Conservation (phyloP, 2,113 vertebrate genomes). For the Paracanthobrama guichenoti region DNA sequence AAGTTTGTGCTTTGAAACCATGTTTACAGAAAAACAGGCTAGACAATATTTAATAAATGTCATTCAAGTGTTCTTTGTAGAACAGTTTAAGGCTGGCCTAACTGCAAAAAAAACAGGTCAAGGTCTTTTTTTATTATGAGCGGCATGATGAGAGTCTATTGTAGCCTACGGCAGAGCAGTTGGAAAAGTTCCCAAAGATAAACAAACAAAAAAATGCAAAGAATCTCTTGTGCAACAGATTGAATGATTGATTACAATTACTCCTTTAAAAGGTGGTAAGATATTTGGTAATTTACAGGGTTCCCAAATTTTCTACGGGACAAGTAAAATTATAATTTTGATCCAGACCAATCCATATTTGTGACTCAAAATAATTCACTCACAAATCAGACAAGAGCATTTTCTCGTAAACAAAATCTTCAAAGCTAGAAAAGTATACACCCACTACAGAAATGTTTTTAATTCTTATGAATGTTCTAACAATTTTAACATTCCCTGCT, state of each 20-base stretch:
- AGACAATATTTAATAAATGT: neutral
- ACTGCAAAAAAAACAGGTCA: neutral
- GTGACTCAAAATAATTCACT: neutral
- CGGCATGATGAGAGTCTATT: neutral
- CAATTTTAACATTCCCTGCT: neutral
- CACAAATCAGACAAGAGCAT: neutral
- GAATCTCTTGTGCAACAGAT: neutral
- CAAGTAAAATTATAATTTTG: neutral
- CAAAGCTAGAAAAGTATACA: neutral
- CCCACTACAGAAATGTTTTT: neutral
- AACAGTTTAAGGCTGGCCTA: neutral
- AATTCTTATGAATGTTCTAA: neutral
- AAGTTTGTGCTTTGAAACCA: conserved; percentile 25
- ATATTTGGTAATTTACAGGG: neutral
- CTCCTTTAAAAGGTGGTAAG: neutral
- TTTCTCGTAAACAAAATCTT: neutral
- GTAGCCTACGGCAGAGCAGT: no score
- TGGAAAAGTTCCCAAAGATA: neutral
- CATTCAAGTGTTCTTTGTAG: conserved; percentile 15
- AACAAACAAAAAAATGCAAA: neutral
- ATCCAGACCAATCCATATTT: no score
- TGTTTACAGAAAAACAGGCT: neutral
- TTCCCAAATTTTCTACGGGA: neutral
- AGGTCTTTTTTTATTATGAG: neutral
- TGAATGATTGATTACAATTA: neutral